Evolutionary conservation across 2,797 vertebrate genomes (phyloP), one percentile per base, ranked within the genome.

Genomic region (Cottoperca gobio): DNA sequence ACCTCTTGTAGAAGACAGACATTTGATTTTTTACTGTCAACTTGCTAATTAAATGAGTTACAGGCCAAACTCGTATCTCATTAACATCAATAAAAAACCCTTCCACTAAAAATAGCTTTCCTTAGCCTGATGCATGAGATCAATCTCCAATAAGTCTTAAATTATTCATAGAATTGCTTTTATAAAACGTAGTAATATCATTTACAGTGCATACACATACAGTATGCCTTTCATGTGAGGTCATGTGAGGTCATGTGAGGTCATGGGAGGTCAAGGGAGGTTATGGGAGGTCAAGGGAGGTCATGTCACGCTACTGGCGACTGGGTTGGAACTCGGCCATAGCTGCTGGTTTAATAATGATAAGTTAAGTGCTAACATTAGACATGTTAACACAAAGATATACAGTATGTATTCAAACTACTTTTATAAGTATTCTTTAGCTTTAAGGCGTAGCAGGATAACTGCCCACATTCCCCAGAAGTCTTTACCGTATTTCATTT

Each of bases 391-490:
- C 12, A 8, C 11, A 16, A 23, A 11, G 42, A 17, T 35, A 7
- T 26, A 26, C 8, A 8, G 16, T 10, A 26, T 42, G 23, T 26
- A 42, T 59, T 42, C 26, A 17, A 26, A 7, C 28, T 46, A 54
- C 19, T 46, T 48, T 65, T 59, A 45, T 23, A 45, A 63, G 17
- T 31, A 13, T 24, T 11, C 53, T 35, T 70, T 43, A n/a, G 45
- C 55, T 67, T 37, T 1, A 2, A 28, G 40, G 39, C 13, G 64
- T 19, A 12, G 26, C 3, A n/a, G 26, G 12, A 50, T 66, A 31
- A 42, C 53, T 35, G 62, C 53, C 26, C 13, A 40, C 42, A 31
- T n/a, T 2, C 67, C 4, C 31, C 39, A 33, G 12, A 57, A 19
- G 16, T 45, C 49, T 35, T 35, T 6, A 19, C 58, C 31, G 6